Conservation (phyloP, 2,797 vertebrate species). For the Phoebastria nigripes region DNA sequence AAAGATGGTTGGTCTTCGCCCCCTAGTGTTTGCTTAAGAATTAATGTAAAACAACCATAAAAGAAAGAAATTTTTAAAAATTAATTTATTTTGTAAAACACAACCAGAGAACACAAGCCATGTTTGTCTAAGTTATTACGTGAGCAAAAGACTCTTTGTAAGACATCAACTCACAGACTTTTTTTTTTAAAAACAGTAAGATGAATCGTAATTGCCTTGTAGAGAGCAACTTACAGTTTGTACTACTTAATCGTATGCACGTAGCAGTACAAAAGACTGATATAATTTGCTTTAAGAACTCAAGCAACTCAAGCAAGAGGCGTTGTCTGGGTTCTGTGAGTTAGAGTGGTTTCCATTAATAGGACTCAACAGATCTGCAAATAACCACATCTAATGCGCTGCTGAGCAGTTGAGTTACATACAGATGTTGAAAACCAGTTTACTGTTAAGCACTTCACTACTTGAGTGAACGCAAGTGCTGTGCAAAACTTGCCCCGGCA, state of each 20-base stretch:
- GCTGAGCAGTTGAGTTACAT: neutral
- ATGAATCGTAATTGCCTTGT: neutral
- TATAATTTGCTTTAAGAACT: neutral
- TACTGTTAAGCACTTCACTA: neutral
- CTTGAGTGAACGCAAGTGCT: neutral
- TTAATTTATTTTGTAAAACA: neutral
- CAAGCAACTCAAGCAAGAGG: neutral
- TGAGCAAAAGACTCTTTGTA: neutral
- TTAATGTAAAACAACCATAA: neutral
- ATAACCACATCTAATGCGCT: no score
- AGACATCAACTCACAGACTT: neutral
- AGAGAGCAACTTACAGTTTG: neutral
- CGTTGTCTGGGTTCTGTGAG: neutral
- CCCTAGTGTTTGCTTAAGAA: neutral
- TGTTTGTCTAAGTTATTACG: neutral
- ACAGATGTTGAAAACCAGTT: neutral
- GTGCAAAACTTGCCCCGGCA: neutral
- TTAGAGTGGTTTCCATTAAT: neutral
- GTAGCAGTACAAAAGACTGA: neutral
- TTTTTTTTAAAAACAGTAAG: neutral
- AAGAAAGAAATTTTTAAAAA: neutral
- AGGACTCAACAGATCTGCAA: neutral
- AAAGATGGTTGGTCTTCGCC: neutral
- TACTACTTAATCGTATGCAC: neutral
- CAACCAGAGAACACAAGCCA: neutral